Base-by-base conservation (phyloP, 2,888 invertebrate genomes). In the Odontocerum albicorne region DNA sequence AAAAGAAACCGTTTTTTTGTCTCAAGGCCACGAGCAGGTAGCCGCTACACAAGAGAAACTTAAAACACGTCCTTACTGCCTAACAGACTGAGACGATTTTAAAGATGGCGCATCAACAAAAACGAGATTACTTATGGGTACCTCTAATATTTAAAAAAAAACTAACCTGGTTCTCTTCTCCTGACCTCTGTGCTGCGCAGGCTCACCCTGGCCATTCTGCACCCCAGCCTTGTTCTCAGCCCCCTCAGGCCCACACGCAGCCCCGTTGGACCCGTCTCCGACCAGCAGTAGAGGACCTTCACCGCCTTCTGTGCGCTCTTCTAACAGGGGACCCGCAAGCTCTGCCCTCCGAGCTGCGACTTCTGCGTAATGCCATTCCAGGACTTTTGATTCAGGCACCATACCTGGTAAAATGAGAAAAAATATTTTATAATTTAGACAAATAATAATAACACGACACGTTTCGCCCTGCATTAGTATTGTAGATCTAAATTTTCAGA, bases 341-440 rank as follows among this genome's bases (percentile, higher is more conserved):
- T 22, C 22, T 1, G 27, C 31, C 6, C 45, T 33, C 10, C 21
- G 36, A 2, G 22, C 21, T 4, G 46, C 40, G 40, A 44, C 19
- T 8, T 13, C 22, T 3, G 47, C 22, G 66, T 77, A 77, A 67
- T 77, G 76, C 59, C 72, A 72, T 60, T 77, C 77, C 59, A 83
- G 68, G 1, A 84, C 81, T 63, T 84, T 84, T 40, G 81, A 78
- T 64, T 84, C 84, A 0, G 83, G 76, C 1, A 82, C 70, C 20
- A 84, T 64, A 36, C 83, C 83, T 70, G 70, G 60, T n/a, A n/a
- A n/a, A n/a, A n/a, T n/a, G n/a, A n/a, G n/a, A n/a, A n/a, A n/a
- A n/a, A n/a, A n/a, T n/a, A n/a, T n/a, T n/a, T n/a, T n/a, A n/a
- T n/a, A n/a, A n/a, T n/a, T n/a, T n/a, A n/a, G n/a, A n/a, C n/a